Conservation (phyloP, 2,797 vertebrate species). For the Agapornis canus region DNA sequence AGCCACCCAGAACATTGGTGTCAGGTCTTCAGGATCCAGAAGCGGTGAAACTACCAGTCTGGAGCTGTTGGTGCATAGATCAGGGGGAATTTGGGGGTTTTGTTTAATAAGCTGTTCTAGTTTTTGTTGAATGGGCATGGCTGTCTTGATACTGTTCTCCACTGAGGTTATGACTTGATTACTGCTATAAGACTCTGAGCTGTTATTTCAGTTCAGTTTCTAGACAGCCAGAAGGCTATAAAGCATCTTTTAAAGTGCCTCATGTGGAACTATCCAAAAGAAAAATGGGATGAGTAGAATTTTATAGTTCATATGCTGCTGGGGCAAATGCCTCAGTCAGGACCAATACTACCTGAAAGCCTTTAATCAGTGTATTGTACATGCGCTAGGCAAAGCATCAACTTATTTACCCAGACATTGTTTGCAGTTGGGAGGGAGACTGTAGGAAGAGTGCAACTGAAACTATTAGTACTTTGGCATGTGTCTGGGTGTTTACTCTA, state of each 20-base stretch:
- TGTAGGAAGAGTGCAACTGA: background rate
- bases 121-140: background rate
- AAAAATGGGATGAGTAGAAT: background rate
- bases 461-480: background rate
- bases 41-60: background rate
- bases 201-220: background rate
- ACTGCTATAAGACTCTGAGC: background rate
- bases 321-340: background rate
- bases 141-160: background rate
- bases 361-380: background rate
- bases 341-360: background rate
- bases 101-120: background rate
- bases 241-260: background rate
- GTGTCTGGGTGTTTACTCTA: background rate
- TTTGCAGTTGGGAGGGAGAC: background rate
- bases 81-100: fast-evolving
- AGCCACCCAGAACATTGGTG: background rate
- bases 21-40: background rate
- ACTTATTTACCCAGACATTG: background rate
- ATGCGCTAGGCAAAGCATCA: background rate
- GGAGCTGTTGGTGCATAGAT: background rate
- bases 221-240: background rate
- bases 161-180: background rate
- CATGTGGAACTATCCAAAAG: background rate
- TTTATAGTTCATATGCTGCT: background rate